Conservation (phyloP, 2,113 vertebrate genomes). For the Pteropus alecto region DNA sequence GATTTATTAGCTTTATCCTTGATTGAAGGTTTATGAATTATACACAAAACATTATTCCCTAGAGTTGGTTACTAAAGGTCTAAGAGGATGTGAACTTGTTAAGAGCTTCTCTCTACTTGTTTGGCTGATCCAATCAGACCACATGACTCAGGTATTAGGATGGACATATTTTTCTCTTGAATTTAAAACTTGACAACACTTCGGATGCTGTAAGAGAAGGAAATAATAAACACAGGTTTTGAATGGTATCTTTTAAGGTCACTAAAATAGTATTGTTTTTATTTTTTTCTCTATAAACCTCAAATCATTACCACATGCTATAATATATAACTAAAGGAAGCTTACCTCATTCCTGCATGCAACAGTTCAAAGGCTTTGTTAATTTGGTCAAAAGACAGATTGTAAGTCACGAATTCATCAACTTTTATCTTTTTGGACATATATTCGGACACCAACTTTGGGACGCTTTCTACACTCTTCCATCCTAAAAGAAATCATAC, state of each 20-base stretch:
- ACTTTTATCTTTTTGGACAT: slow-evolving; percentile 89
- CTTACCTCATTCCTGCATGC: slow-evolving; percentile 86
- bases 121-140: neutral
- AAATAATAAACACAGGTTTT: neutral
- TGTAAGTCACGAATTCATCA: slow-evolving; percentile 88
- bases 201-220: slow-evolving; percentile 88
- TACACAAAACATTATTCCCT: neutral
- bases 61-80: neutral
- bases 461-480: slow-evolving; percentile 86
- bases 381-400: slow-evolving; percentile 83
- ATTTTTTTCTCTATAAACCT: neutral
- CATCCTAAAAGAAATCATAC: slow-evolving; percentile 80
- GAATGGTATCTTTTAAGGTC: neutral
- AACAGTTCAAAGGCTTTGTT: slow-evolving; percentile 87
- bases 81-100: neutral
- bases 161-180: neutral
- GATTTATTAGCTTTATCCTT: neutral
- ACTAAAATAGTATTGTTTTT: neutral
- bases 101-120: neutral
- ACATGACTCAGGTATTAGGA: neutral
- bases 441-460: slow-evolving; percentile 87
- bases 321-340: neutral
- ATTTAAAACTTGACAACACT: slow-evolving; percentile 86
- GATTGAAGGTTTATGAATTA: neutral
- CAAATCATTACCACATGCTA: neutral